Conservation (phyloP, 2,113 vertebrate genomes). For the Pollachius pollachius region DNA sequence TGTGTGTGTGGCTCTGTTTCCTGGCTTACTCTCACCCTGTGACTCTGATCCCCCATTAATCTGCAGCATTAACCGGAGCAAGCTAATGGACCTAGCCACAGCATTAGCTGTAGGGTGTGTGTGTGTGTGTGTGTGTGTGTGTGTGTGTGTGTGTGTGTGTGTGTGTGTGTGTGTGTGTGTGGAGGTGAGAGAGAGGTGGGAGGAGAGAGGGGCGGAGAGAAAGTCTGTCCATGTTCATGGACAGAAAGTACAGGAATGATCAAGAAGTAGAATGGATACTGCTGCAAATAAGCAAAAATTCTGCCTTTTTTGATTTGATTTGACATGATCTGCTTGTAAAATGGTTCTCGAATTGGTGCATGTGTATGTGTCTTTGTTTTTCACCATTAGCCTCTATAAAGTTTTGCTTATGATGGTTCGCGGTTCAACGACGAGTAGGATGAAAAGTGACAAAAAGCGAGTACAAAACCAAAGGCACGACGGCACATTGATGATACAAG, state of each 20-base stretch:
- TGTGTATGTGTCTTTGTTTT: no score
- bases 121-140: neutral
- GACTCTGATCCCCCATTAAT: slow-evolving; percentile 60
- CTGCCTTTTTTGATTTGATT: neutral
- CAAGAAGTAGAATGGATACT: slow-evolving; percentile 21
- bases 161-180: neutral
- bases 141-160: neutral
- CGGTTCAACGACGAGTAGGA: no score
- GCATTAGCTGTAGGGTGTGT: slow-evolving; percentile 32
- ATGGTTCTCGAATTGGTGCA: no score
- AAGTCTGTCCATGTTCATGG: neutral
- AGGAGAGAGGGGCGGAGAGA: neutral
- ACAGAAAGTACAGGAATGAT: slow-evolving; percentile 21
- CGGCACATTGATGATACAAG: no score
- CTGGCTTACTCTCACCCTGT: slow-evolving; percentile 41
- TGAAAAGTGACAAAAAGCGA: no score
- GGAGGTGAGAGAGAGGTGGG: neutral
- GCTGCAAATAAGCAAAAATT: slow-evolving; percentile 5
- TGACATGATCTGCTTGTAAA: no score
- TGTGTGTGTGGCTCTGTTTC: slow-evolving; percentile 7
- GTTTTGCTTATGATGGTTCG: no score
- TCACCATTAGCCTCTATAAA: no score
- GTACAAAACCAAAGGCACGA: no score
- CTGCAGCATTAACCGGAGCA: slow-evolving; percentile 51
- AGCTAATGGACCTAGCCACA: slow-evolving; percentile 55